Base-by-base conservation (phyloP, 37 sponge, comb jelly and placozoan species). In the Ephydatia muelleri region DNA sequence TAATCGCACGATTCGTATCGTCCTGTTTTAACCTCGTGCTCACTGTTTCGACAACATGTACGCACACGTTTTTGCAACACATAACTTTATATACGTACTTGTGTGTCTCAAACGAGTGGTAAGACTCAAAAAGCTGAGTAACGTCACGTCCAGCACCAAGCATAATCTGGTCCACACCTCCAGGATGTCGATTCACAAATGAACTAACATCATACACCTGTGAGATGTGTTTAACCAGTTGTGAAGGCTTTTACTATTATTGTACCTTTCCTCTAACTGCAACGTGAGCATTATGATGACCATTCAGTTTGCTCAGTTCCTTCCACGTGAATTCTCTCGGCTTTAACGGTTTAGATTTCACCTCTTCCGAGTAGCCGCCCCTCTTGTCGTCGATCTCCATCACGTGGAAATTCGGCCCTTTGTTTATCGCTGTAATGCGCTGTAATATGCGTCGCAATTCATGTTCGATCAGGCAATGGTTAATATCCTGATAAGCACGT, bases 151-250 rank as follows among this genome's bases (percentile, higher is more conserved):
- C 98, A 26, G 96, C 98, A 2, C 96, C 98, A 49, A 93, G 82
- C 87, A 95, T 78, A 25, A 97, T 91, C 84, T 95, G 96, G 70
- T 95, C 96, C 49, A 86, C 70, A n/a, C 98, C 98, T 33, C 98
- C 98, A 48, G 98, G 98, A 80, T 97, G 98, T 1, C 82, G 79
- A 14, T 88, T 78, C 31, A 95, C 86, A 75, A 97, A 97, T 25
- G 39, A 40, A 36, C 90, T 90, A 73, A 97, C 91, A 80, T 97
- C 94, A 67, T 97, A 97, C 66, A 97, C 98, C 96, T 96, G 72
- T 14, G 32, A 30, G 77, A 37, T 22, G 57, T 21, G 16, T 57
- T 57, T 14, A 57, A 6, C 43, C 6, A 28, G 69, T 3, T 68
- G 79, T 75, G 23, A 19, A 82, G 3, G 40, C 40, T 22, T 5